Conservation (phyloP, 2,797 vertebrate species). For the Sparidentex hasta region DNA sequence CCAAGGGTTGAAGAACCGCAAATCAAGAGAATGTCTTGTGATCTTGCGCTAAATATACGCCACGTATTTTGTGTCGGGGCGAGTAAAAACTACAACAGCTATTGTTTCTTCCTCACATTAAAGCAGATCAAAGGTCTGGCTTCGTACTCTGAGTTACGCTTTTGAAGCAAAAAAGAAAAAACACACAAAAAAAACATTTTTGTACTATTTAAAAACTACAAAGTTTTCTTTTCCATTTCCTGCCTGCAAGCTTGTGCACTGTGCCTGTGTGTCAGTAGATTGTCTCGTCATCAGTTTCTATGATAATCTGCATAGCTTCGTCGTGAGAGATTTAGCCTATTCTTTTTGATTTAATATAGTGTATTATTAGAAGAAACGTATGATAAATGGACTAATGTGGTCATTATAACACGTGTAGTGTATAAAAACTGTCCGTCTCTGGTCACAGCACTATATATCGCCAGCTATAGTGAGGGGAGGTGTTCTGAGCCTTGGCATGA, state of each 20-base stretch:
- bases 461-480: constrained; percentile 75
- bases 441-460: constrained; percentile 78
- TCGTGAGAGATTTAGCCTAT: constrained; percentile 91
- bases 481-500: constrained; percentile 81
- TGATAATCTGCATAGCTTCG: constrained; percentile 93
- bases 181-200: constrained; percentile 55
- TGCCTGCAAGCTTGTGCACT: constrained; percentile 98
- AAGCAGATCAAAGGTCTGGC: constrained; percentile 61
- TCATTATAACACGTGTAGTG: constrained; percentile 82
- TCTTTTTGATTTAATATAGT: constrained; percentile 79
- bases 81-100: constrained; percentile 35
- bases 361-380: constrained; percentile 81
- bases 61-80: constrained; percentile 30
- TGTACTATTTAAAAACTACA: constrained; percentile 78
- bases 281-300: constrained; percentile 94
- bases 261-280: constrained; percentile 95
- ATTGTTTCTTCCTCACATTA: constrained; percentile 49
- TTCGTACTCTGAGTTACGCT: constrained; percentile 62
- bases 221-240: constrained; percentile 82
- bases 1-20: constrained; percentile 42
- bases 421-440: constrained; percentile 79
- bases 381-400: constrained; percentile 81
- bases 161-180: constrained; percentile 51
- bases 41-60: constrained; percentile 57
- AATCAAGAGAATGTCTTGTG: constrained; percentile 48